phyloP scores from a whole-genome alignment of 64 coral and sea anemone species.

The Actinia tenebrosa region DNA sequence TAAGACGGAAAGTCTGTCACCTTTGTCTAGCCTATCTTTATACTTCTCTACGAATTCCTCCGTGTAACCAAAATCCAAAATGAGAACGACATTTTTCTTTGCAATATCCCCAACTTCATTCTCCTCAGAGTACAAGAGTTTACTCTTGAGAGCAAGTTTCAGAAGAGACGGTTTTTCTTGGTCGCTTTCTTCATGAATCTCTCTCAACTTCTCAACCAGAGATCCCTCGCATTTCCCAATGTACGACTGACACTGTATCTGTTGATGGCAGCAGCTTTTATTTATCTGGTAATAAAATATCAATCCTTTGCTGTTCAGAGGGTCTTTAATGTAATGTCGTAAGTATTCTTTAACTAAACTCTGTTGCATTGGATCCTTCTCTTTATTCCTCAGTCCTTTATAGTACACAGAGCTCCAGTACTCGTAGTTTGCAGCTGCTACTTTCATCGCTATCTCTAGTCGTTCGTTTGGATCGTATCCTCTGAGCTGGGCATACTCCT shows the following conservation, averaged over 20 bases:
- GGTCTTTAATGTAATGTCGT: slow-evolving; percentile 56
- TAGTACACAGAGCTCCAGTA: slow-evolving; percentile 54
- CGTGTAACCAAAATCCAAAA: slow-evolving; percentile 76
- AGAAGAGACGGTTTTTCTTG: slow-evolving; percentile 44
- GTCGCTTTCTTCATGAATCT: slow-evolving; percentile 50
- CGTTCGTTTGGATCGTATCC: slow-evolving; percentile 24
- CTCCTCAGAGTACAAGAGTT: slow-evolving; percentile 31
- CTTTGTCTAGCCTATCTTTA: slow-evolving; percentile 34
- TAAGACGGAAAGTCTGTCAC: slow-evolving; percentile 50
- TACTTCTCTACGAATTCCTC: slow-evolving; percentile 28
- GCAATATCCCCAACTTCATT: slow-evolving; percentile 31
- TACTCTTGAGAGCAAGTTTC: slow-evolving; percentile 57
- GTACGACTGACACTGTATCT: slow-evolving; percentile 57
- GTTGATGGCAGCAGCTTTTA: slow-evolving; percentile 14
- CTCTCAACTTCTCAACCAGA: slow-evolving; percentile 45
- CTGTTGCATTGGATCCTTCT: slow-evolving; percentile 41
- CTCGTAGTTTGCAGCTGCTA: slow-evolving; percentile 44
- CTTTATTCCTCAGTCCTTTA: slow-evolving; percentile 38
- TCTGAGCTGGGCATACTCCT: slow-evolving; percentile 16
- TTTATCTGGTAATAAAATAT: slow-evolving; percentile 69
- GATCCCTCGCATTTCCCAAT: slow-evolving; percentile 53
- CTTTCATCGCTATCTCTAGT: slow-evolving; percentile 42
- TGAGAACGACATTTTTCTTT: slow-evolving; percentile 59
- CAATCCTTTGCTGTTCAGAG: slow-evolving; percentile 57
- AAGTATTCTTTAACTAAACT: slow-evolving; percentile 47